Evolutionary conservation across 2,113 vertebrate genomes (phyloP).

Genomic region (Dromiciops gliroides): DNA sequence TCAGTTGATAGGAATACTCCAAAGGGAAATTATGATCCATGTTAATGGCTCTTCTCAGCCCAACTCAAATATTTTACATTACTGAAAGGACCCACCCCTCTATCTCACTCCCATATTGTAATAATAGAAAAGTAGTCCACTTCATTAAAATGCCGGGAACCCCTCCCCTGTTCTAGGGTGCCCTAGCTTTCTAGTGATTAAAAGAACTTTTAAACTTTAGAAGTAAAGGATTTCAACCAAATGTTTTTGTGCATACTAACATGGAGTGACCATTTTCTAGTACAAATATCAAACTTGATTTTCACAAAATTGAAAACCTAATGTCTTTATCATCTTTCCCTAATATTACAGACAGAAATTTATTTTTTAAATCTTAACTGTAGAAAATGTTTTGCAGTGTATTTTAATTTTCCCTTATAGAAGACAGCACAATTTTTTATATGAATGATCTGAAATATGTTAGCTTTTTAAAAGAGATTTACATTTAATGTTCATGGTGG

Average conservation of each 20-base stretch:
- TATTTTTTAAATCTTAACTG: constrained; percentile 45
- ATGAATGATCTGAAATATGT: constrained; percentile 44
- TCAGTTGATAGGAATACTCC: neutral
- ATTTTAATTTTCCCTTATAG: constrained; percentile 37
- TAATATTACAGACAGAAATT: constrained; percentile 44
- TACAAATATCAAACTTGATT: constrained; percentile 15
- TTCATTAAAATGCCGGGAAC: neutral
- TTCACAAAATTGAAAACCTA: constrained; percentile 19
- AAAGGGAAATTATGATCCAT: neutral
- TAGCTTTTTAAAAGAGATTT: constrained; percentile 25
- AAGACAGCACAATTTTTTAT: constrained; percentile 43
- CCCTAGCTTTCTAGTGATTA: neutral
- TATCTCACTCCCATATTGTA: neutral
- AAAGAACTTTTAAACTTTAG: constrained; percentile 3
- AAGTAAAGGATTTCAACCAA: constrained; percentile 30
- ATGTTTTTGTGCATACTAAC: constrained; percentile 29
- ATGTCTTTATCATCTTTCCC: constrained; percentile 39
- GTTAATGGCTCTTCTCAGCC: neutral
- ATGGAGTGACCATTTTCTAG: constrained; percentile 13
- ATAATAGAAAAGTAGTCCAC: neutral
- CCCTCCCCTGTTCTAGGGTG: neutral
- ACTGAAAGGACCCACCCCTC: neutral
- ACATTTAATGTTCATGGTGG: constrained; percentile 38
- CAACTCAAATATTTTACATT: neutral
- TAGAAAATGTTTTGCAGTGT: constrained; percentile 29